phyloP scores from a whole-genome alignment of 2,113 vertebrate genomes.

The Psettodes erumei region DNA sequence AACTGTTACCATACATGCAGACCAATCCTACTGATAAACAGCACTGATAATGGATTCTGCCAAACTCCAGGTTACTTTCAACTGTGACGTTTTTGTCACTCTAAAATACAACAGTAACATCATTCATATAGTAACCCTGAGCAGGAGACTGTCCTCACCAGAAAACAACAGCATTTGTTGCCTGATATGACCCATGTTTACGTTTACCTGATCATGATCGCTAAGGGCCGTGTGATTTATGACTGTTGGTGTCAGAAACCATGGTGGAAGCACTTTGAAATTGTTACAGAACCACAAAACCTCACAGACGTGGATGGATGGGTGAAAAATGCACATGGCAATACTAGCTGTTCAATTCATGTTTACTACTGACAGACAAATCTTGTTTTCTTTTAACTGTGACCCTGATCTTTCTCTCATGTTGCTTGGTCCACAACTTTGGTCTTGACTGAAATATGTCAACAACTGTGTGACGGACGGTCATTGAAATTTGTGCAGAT shows the following conservation, averaged over 20 bases:
- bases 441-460: not conserved
- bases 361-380: not conserved
- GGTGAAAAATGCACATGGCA: not conserved
- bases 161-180: not conserved
- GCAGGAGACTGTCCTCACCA: not conserved
- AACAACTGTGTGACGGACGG: not conserved
- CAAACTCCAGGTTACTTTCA: not conserved
- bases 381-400: not conserved
- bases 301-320: not conserved
- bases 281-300: not conserved
- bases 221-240: not conserved
- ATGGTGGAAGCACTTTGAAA: not conserved
- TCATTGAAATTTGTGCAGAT: not conserved
- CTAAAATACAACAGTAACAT: no score
- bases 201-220: not conserved
- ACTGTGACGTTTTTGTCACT: not conserved
- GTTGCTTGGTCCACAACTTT: no score
- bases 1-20: not conserved
- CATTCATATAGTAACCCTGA: no score
- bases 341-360: not conserved
- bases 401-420: not conserved
- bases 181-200: not conserved
- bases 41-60: not conserved
- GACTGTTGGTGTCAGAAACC: not conserved
- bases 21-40: not conserved